These are phyloP conservation scores for Nothura maculosa DNA, from an alignment of 2,797 vertebrate species.

Conservation along the genomic window DNA sequence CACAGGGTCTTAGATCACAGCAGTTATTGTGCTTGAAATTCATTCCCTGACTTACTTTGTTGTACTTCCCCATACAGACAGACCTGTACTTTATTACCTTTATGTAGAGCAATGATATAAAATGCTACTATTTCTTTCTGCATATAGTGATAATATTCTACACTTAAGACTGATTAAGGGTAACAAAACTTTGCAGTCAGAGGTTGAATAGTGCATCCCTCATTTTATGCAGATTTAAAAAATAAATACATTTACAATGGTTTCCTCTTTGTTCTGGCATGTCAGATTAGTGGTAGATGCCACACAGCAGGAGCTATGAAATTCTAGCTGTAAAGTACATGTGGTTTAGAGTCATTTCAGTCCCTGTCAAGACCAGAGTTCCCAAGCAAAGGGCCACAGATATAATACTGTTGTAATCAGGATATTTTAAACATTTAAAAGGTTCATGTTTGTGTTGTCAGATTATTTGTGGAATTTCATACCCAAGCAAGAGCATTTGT, in stretches of 20 bases:
- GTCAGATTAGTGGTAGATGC: slow-evolving; percentile 75
- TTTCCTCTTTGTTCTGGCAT: slow-evolving; percentile 71
- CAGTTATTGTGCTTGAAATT: slow-evolving; percentile 58
- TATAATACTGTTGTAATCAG: slow-evolving; percentile 78
- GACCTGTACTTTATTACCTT: neutral
- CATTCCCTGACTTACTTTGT: slow-evolving; percentile 37
- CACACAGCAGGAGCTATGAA: slow-evolving; percentile 72
- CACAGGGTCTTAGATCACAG: slow-evolving; percentile 13
- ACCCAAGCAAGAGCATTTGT: neutral
- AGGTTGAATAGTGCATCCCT: slow-evolving; percentile 55
- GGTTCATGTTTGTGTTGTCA: slow-evolving; percentile 64
- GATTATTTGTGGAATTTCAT: slow-evolving; percentile 65
- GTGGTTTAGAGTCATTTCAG: slow-evolving; percentile 73
- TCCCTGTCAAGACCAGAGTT: slow-evolving; percentile 68
- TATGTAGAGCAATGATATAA: neutral
- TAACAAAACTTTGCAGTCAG: slow-evolving; percentile 66
- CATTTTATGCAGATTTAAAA: slow-evolving; percentile 76
- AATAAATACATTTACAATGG: slow-evolving; percentile 75
- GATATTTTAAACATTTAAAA: slow-evolving; percentile 71
- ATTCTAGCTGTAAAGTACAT: slow-evolving; percentile 66
- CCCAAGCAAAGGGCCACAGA: slow-evolving; percentile 64
- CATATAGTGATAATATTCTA: slow-evolving; percentile 58
- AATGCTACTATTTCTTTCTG: slow-evolving; percentile 47
- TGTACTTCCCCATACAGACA: neutral
- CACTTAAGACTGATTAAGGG: slow-evolving; percentile 46